These are phyloP conservation scores for Paratilapia polleni DNA, from an alignment of 2,113 vertebrate genomes.

Conservation along the genomic window DNA sequence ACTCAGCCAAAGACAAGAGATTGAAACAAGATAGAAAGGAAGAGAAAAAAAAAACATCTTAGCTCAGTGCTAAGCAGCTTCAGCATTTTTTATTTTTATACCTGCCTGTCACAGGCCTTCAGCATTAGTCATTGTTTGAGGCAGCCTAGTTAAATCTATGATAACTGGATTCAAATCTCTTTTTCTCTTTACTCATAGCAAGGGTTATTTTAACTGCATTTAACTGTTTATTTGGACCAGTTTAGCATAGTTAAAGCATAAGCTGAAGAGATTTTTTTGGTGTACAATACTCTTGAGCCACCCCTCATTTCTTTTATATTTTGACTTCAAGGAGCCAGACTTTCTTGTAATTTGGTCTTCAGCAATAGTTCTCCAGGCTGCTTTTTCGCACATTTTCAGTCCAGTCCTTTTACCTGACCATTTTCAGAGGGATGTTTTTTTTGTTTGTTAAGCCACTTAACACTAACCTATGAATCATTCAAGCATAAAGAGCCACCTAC, in stretches of 20 bases:
- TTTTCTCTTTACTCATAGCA: background rate
- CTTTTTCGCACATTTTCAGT: background rate
- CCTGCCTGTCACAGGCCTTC: slow-evolving; percentile 27
- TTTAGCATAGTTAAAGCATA: too few species aligned
- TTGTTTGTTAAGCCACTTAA: background rate
- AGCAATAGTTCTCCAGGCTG: background rate
- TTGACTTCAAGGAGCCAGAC: background rate
- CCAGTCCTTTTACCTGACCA: too few species aligned
- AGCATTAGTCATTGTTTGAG: slow-evolving; percentile 8
- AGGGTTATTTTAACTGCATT: background rate
- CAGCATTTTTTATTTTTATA: slow-evolving; percentile 50
- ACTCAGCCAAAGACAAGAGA: slow-evolving; percentile 58
- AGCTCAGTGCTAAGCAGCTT: slow-evolving; percentile 22
- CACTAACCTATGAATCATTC: background rate
- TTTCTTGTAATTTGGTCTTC: background rate
- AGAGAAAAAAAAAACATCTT: slow-evolving; percentile 12
- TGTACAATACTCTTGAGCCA: background rate
- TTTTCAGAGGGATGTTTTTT: too few species aligned
- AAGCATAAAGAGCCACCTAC: background rate
- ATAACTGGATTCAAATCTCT: slow-evolving; percentile 11
- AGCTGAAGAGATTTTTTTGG: background rate
- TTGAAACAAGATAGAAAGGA: slow-evolving; percentile 35
- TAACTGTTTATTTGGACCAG: background rate
- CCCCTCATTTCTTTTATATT: background rate
- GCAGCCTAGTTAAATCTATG: slow-evolving; percentile 16